Evolutionary conservation across 2,113 vertebrate species (phyloP).

Genomic region (Meles meles): DNA sequence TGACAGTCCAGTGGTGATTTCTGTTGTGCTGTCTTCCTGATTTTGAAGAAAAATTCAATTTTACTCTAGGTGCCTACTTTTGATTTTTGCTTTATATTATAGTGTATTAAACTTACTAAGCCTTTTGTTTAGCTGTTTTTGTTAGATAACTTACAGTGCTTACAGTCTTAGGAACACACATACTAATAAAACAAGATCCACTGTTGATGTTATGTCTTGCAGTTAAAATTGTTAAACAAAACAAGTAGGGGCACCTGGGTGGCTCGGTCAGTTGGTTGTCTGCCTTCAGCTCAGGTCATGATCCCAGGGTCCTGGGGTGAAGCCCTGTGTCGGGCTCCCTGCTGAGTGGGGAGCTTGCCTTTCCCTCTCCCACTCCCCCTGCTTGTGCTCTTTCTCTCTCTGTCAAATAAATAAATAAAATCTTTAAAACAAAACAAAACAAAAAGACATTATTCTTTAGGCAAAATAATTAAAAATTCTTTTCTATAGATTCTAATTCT

Average conservation of each 20-base stretch:
- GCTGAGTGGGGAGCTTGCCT: background rate
- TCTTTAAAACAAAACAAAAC: background rate
- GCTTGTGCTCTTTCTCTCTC: background rate
- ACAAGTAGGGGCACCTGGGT: background rate
- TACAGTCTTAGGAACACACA: background rate
- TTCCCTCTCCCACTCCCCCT: background rate
- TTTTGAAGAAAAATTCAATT: background rate
- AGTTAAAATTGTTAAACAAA: background rate
- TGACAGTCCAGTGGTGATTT: background rate
- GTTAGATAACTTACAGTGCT: background rate
- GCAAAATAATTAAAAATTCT: background rate
- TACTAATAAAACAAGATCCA: background rate
- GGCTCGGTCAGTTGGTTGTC: background rate
- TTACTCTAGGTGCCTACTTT: background rate
- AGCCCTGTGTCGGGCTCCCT: background rate
- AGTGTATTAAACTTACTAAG: background rate
- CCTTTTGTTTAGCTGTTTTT: background rate
- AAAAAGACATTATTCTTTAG: background rate
- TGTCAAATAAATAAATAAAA: background rate
- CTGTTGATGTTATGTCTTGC: background rate
- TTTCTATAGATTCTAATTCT: background rate
- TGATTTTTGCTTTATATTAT: background rate
- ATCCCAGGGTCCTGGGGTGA: background rate
- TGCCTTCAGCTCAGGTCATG: background rate
- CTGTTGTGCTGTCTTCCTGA: background rate